A percentile compares a stretch with the other conserved stretches of the same genome.
phyloP scores from a whole-genome alignment of 2,888 invertebrate genomes.

The Isoperla grammatica region DNA sequence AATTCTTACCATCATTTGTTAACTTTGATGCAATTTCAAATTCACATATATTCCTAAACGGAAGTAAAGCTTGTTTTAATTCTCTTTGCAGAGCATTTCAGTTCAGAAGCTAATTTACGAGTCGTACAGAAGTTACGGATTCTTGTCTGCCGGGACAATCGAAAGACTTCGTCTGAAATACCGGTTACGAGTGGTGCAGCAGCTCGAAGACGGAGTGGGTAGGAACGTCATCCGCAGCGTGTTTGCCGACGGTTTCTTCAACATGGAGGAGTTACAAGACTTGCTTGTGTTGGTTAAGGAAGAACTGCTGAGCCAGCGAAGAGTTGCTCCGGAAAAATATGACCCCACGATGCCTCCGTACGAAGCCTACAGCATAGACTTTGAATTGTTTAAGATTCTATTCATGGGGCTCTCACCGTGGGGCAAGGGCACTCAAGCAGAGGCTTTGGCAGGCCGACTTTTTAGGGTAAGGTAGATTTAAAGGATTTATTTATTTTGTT shows the following conservation, averaged over 20 bases:
- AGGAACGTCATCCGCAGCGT: constrained; percentile 86
- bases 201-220: constrained; percentile 83
- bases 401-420: constrained; percentile 87
- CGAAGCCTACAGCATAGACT: constrained; percentile 83
- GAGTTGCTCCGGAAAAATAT: constrained; percentile 54
- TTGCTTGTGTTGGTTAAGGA: constrained; percentile 61
- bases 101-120: constrained; percentile 80
- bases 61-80: constrained; percentile 1
- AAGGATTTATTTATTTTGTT: background rate
- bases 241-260: constrained; percentile 61
- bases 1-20: too few species aligned
- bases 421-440: constrained; percentile 76
- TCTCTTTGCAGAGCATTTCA: constrained; percentile 58
- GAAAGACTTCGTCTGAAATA: constrained; percentile 88
- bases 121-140: constrained; percentile 76
- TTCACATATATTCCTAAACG: too few species aligned
- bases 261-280: constrained; percentile 58
- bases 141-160: constrained; percentile 78
- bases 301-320: constrained; percentile 66
- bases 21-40: too few species aligned
- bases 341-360: constrained; percentile 77
- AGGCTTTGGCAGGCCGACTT: constrained; percentile 77
- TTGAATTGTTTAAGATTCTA: constrained; percentile 80
- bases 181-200: constrained; percentile 85
- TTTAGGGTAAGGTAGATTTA: constrained; percentile 67